Evolutionary conservation across 1,140 invertebrate species (phyloP).

Genomic region (Fopius arisanus): DNA sequence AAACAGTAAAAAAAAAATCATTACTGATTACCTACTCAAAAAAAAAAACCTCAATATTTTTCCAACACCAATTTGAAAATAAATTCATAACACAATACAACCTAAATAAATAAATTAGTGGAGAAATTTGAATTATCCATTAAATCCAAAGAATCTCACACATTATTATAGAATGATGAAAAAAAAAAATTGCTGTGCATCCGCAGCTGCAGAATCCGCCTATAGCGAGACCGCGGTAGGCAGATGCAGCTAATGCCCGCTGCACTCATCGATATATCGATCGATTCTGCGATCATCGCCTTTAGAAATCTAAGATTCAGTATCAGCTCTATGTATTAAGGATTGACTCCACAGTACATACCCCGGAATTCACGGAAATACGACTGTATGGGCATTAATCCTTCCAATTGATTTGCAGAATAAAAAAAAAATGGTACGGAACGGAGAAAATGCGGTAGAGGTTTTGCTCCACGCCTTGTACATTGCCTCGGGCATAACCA

Average conservation of each 20-base stretch:
- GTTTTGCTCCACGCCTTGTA: slow-evolving; percentile 19
- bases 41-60: no score
- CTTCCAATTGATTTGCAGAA: background rate
- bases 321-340: background rate
- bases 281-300: background rate
- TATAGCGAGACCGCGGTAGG: background rate
- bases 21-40: no score
- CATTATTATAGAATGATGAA: no score
- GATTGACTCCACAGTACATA: background rate
- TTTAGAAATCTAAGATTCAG: background rate
- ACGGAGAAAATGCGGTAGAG: slow-evolving; percentile 16
- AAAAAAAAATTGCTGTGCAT: no score
- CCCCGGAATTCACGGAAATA: background rate
- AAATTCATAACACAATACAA: no score
- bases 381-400: background rate
- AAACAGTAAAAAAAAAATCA: no score
- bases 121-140: no score
- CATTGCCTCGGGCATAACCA: slow-evolving; percentile 28
- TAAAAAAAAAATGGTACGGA: background rate
- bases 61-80: no score
- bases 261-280: slow-evolving; percentile 11
- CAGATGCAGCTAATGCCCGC: background rate
- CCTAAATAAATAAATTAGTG: no score
- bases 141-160: no score
- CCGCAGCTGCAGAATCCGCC: background rate